Conservation (phyloP, 2,888 invertebrate species). For the Biston stratarius region DNA sequence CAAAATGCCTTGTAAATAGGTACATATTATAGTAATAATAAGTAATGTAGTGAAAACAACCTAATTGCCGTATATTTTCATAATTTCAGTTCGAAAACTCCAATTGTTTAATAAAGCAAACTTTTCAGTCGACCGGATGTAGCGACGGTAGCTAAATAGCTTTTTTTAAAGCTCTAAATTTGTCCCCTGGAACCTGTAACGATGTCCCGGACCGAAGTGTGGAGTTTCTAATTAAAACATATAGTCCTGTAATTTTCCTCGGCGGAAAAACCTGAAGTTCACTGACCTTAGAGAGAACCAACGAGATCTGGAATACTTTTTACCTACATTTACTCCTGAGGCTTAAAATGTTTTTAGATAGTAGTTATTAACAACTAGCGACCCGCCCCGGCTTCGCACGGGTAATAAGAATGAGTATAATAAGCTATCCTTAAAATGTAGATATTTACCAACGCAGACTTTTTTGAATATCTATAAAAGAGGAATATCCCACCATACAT, state of each 20-base stretch:
- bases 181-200: slow-evolving; percentile 16
- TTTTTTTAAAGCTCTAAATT: slow-evolving; percentile 21
- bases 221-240: slow-evolving; percentile 27
- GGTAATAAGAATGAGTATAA: too few relatives aligned
- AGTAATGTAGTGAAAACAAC: neutral
- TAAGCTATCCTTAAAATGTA: too few relatives aligned
- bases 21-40: too few relatives aligned
- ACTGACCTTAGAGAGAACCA: slow-evolving; percentile 1
- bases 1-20: too few relatives aligned
- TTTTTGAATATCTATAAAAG: too few relatives aligned
- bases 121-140: slow-evolving; percentile 1
- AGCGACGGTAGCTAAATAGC: slow-evolving; percentile 6
- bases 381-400: too few relatives aligned
- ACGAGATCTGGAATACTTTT: slow-evolving; percentile 1
- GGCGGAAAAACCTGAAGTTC: slow-evolving; percentile 20
- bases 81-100: neutral
- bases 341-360: too few relatives aligned
- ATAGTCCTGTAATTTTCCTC: slow-evolving; percentile 28
- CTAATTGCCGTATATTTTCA: neutral
- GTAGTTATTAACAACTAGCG: too few relatives aligned
- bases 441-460: too few relatives aligned
- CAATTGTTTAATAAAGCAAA: neutral
- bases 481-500: too few relatives aligned
- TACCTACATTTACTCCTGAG: too few relatives aligned
- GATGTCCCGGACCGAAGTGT: slow-evolving; percentile 8